Percentiles rank a stretch among this genome's conserved stretches.
phyloP scores from a whole-genome alignment of 2,113 vertebrate species.

The Riparia riparia region DNA sequence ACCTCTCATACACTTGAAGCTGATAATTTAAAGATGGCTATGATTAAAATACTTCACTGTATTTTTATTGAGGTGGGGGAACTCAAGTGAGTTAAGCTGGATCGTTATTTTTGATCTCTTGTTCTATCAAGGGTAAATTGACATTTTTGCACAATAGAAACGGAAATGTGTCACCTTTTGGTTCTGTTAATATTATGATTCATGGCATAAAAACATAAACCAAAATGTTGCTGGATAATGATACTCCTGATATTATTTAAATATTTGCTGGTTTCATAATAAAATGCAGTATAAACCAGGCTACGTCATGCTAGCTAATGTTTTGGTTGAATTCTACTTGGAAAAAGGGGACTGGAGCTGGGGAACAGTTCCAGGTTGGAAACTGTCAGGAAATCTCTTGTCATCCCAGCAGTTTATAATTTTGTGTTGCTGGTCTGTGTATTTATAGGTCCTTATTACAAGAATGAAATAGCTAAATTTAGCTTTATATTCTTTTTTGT shows the following conservation, averaged over 20 bases:
- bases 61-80: not conserved
- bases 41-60: not conserved
- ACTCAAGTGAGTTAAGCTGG: not conserved
- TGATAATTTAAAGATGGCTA: not conserved
- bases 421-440: not conserved
- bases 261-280: not conserved
- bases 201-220: not conserved
- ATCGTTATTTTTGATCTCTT: not conserved
- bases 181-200: not conserved
- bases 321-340: not conserved
- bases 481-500: not conserved
- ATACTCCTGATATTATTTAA: not conserved
- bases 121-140: not conserved
- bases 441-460: not conserved
- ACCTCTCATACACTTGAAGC: not conserved
- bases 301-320: not conserved
- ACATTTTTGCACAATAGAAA: not conserved
- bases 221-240: not conserved
- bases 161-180: not conserved
- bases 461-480: not conserved
- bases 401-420: not conserved
- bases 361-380: not conserved
- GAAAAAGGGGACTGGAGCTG: not conserved
- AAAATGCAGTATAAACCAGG: not conserved
- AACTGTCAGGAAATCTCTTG: not conserved